Conservation (phyloP, 2,888 invertebrate genomes). For the Salpingus planirostris region DNA sequence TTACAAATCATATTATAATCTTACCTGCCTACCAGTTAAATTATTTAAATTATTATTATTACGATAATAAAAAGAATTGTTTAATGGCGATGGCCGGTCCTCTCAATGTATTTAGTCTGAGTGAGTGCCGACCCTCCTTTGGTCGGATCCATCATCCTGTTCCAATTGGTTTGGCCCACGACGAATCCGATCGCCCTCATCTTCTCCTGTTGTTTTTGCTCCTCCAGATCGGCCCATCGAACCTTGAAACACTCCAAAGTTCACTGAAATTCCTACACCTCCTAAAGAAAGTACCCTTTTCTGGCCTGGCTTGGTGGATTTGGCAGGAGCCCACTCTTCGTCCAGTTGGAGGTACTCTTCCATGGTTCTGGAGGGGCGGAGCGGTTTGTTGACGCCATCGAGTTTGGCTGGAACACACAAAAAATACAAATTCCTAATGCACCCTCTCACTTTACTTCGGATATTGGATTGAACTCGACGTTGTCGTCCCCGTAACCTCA, state of each 20-base stretch:
- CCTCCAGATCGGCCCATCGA: conserved; percentile 96
- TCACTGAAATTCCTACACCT: no score
- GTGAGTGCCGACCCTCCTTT: conserved; percentile 84
- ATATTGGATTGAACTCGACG: no score
- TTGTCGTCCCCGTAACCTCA: no score
- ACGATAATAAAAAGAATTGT: background rate
- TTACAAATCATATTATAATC: no score
- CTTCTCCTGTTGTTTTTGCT: conserved; percentile 81
- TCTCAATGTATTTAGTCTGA: conserved; percentile 84
- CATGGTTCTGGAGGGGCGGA: conserved; percentile 67
- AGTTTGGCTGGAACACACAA: conserved; percentile 68
- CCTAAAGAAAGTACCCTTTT: conserved; percentile 62
- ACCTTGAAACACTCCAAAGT: conserved; percentile 66
- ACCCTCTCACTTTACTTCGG: no score
- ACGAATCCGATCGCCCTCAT: conserved; percentile 94
- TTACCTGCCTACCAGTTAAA: no score
- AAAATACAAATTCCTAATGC: conserved; percentile 9
- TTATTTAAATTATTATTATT: no score
- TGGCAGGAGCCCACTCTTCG: conserved; percentile 63
- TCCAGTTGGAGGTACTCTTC: conserved; percentile 84
- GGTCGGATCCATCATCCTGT: conserved; percentile 86
- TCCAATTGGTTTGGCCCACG: conserved; percentile 95
- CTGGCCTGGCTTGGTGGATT: conserved; percentile 62
- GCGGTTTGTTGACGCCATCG: conserved; percentile 78
- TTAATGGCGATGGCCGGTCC: conserved; percentile 11